A percentile compares a stretch with the other conserved stretches of the same genome.
phyloP scores from a whole-genome alignment of 1,140 invertebrate species.

The Caenorhabditis tropicalis region DNA sequence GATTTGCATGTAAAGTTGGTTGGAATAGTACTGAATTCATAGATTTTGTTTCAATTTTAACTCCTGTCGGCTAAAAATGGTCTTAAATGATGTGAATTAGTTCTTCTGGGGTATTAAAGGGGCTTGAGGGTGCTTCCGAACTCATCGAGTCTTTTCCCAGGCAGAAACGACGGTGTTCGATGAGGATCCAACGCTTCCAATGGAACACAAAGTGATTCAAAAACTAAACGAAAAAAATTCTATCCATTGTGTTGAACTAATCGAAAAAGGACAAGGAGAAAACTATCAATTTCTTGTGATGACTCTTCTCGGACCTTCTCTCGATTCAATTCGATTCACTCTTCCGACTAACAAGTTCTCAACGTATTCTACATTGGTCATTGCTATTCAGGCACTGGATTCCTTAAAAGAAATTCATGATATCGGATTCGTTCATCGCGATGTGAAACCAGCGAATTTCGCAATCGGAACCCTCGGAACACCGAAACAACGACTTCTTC shows the following conservation, averaged over 20 bases:
- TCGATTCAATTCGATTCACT: not conserved
- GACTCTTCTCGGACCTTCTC: conserved; percentile 47
- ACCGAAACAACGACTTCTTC: conserved; percentile 76
- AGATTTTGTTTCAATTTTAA: too few relatives aligned
- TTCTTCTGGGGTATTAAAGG: too few relatives aligned
- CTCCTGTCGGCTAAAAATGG: too few relatives aligned
- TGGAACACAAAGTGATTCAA: not conserved
- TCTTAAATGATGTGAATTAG: too few relatives aligned
- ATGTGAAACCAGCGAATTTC: conserved; percentile 56
- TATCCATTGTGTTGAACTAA: conserved; percentile 11
- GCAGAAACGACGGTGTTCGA: not conserved
- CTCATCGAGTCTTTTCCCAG: not conserved
- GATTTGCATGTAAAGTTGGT: conserved; percentile 19
- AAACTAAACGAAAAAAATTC: conserved; percentile 31
- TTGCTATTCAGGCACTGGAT: conserved; percentile 26
- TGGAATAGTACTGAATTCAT: too few relatives aligned
- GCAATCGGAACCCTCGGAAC: conserved; percentile 44
- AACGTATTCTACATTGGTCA: not conserved
- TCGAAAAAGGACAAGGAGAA: conserved; percentile 32
- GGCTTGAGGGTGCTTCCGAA: too few relatives aligned
- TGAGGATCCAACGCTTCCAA: not conserved
- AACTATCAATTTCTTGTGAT: conserved; percentile 52
- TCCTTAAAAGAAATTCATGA: not conserved
- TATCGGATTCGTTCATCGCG: conserved; percentile 52
- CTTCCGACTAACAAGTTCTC: conserved; percentile 13